Conservation (phyloP, 2,888 invertebrate genomes). For the Andrena praecox region DNA sequence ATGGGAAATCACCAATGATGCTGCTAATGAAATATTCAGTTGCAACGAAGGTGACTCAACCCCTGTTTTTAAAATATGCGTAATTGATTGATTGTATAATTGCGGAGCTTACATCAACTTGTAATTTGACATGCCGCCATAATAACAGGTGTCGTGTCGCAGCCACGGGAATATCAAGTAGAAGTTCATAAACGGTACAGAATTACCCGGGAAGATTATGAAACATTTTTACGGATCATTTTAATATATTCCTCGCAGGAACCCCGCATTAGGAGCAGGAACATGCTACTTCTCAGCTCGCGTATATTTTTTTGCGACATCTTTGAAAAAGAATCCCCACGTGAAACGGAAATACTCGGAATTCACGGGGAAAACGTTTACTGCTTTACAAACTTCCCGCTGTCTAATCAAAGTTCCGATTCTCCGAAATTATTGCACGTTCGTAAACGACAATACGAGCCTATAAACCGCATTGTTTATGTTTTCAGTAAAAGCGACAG, state of each 20-base stretch:
- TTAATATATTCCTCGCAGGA: neutral
- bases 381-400: neutral
- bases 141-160: neutral
- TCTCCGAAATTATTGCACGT: neutral
- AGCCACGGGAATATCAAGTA: neutral
- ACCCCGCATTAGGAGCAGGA: neutral
- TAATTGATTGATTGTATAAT: slow-evolving; percentile 12
- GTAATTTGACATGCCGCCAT: neutral
- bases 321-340: neutral
- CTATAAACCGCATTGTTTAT: neutral
- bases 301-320: no score
- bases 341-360: neutral
- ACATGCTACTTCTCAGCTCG: neutral
- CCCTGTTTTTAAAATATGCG: neutral
- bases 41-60: neutral
- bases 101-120: neutral
- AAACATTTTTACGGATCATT: neutral
- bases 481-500: neutral
- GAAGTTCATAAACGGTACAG: neutral
- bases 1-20: neutral
- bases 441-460: neutral
- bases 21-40: neutral
- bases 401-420: neutral
- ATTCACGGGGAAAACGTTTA: slow-evolving; percentile 25
- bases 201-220: neutral